These are phyloP conservation scores for Gymnothorax javanicus DNA, from an alignment of 2,797 vertebrate species.

Conservation along the genomic window DNA sequence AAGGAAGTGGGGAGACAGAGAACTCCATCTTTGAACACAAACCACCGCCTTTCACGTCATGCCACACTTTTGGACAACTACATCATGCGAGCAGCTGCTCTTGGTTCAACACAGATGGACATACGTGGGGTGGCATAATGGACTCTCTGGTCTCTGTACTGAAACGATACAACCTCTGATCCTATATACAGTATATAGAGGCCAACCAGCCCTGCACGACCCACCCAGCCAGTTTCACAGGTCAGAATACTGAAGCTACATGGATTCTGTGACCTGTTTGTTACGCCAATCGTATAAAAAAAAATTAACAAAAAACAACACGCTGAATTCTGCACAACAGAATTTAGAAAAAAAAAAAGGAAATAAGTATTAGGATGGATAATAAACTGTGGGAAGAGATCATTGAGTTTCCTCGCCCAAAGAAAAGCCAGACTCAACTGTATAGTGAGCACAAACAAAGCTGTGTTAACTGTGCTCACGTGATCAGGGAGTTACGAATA, in stretches of 20 bases:
- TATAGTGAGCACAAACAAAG: not conserved
- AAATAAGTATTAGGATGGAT: not conserved
- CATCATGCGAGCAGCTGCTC: not conserved
- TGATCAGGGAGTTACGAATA: not conserved
- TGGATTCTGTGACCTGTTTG: not conserved
- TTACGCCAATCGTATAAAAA: not conserved
- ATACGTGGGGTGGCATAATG: not conserved
- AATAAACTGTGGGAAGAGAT: not conserved
- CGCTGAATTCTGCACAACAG: not conserved
- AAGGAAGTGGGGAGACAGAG: not conserved
- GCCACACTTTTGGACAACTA: not conserved
- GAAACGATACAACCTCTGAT: not conserved
- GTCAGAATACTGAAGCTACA: not conserved
- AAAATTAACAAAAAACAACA: not conserved
- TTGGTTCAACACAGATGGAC: not conserved
- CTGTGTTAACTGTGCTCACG: not conserved
- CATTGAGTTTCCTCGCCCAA: not conserved
- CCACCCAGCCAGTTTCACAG: not conserved
- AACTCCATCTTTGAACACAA: not conserved
- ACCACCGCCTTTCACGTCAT: not conserved
- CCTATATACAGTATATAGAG: not conserved
- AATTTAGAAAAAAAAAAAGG: not conserved
- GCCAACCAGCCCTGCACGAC: not conserved
- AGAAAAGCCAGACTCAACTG: not conserved
- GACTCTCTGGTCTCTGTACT: not conserved